Evolutionary conservation across 1,140 invertebrate genomes (phyloP), one percentile per base, ranked within the genome.

Genomic region (Frieseomelitta varia): DNA sequence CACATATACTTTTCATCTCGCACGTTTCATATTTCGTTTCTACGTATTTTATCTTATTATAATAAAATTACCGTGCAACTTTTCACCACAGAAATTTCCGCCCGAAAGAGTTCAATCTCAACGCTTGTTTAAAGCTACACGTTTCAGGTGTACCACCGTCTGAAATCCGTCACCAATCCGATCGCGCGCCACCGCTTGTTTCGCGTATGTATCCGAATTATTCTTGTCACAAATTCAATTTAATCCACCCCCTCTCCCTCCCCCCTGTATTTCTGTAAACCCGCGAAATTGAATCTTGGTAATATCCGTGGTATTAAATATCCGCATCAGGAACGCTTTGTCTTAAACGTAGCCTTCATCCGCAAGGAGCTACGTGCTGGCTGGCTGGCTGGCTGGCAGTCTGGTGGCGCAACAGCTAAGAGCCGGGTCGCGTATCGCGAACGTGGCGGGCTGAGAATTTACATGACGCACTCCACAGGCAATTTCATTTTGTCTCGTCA

Each of bases 401-500:
- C 58, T 61, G 56, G 21, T 58, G 21, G 27, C 21, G 56, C 51
- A 34, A 55, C 6, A 27, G 71, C 47, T 12, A 11, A 27, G 39
- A 47, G 51, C 24, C 24, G n/a, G 58, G 39, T 8, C 21, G 21
- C 6, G 82, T 76, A 79, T 74, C 56, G 27, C 65, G 75, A 30
- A 55, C 61, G 53, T 85, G 19, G 55, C 74, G 47, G 71, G 39
- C 24, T 53, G 56, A 47, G 85, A 87, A 88, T 80, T 88, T 85
- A 72, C 81, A 80, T 84, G 74, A 83, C 73, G 53, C 69, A 72
- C 71, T 79, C 71, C 76, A 72, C 80, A 51, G 78, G 63, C 71
- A 87, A 88, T 88, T 81, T 88, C 83, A 82, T 88, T 78, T 77
- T 74, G 86, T 88, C 83, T 88, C 87, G 83, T 88, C 79, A 81